Evolutionary conservation across 2,888 invertebrate genomes (phyloP), one percentile per base, ranked within the genome.

Genomic region (Seira ritae): DNA sequence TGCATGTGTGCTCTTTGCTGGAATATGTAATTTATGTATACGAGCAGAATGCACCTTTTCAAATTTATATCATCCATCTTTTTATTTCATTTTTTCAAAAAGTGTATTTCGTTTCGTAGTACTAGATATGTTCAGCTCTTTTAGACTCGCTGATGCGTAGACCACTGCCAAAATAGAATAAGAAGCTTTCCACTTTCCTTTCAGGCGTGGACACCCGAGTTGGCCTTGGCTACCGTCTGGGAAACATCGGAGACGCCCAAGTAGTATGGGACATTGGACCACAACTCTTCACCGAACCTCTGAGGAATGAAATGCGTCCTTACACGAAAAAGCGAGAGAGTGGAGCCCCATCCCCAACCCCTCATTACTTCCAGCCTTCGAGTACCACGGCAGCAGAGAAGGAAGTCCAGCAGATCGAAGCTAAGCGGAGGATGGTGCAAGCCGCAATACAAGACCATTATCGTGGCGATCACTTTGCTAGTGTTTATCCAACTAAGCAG

Each of bases 211-310:
- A 89, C 70, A 88, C 89, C 19, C 86, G 89, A 3, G 55, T 89
- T 8, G 89, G 89, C 8, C 73, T 89, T 8, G 89, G 89, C 0
- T 89, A 89, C 72, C 84, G 89, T 1, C 84, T 89, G 19, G 88
- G 89, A 0, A 87, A 88, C 55, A 85, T 86, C 65, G 88, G 88
- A 19, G 89, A 89, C 79, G 88, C 88, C 15, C 89, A 89, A 81
- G 74, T 89, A 0, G 85, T 89, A n/a, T 88, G 85, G 84, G 89
- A 89, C 75, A 85, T 89, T 69, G 89, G 89, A 6, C 89, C 89
- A 4, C 89, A 89, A 81, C 69, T 89, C 12, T 89, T 88, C 37
- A 89, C 89, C 6, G 88, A 89, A 12, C 85, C 88, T 6, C 55
- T 89, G 1, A 73, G 80, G n/a, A 84, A 86, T 81, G 89, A 88